Percentiles rank a stretch among this genome's conserved stretches.
Conservation (phyloP, 2,888 invertebrate species). For the Acleris cristana region DNA sequence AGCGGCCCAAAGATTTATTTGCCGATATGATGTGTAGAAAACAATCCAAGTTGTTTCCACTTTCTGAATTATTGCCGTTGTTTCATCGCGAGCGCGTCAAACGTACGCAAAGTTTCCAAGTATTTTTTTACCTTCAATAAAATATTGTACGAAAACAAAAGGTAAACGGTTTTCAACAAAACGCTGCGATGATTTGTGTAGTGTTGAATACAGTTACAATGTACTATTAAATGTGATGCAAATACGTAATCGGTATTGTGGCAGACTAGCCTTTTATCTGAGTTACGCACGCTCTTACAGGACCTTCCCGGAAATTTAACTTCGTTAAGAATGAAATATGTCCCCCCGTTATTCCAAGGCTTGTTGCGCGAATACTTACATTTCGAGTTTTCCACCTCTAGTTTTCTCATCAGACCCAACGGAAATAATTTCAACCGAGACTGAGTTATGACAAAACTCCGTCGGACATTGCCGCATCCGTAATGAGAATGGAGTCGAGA, state of each 20-base stretch:
- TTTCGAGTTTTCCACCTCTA: conserved; percentile 79
- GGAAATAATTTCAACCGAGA: conserved; percentile 83
- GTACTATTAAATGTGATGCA: conserved; percentile 50
- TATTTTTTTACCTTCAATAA: conserved; percentile 31
- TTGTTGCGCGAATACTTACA: conserved; percentile 82
- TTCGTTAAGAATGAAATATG: conserved; percentile 84
- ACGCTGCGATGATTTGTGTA: too few species aligned
- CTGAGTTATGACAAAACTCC: conserved; percentile 84
- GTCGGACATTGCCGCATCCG: conserved; percentile 82
- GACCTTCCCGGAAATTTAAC: conserved; percentile 81
- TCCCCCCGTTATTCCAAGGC: conserved; percentile 80
- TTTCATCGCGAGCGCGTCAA: conserved; percentile 78
- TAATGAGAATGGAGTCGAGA: conserved; percentile 82
- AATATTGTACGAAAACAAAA: background rate
- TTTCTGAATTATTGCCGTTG: conserved; percentile 79
- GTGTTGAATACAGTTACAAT: background rate
- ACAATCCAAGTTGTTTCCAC: conserved; percentile 80
- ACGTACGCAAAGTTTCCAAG: conserved; percentile 54
- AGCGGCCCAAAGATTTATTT: conserved; percentile 81
- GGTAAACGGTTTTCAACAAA: too few species aligned
- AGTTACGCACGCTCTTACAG: conserved; percentile 79
- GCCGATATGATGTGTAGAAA: conserved; percentile 81
- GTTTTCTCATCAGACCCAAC: conserved; percentile 82
- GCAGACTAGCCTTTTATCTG: conserved; percentile 76
- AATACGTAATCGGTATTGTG: conserved; percentile 68